Base-by-base conservation (phyloP, 2,888 invertebrate genomes). In the Brenthis ino region DNA sequence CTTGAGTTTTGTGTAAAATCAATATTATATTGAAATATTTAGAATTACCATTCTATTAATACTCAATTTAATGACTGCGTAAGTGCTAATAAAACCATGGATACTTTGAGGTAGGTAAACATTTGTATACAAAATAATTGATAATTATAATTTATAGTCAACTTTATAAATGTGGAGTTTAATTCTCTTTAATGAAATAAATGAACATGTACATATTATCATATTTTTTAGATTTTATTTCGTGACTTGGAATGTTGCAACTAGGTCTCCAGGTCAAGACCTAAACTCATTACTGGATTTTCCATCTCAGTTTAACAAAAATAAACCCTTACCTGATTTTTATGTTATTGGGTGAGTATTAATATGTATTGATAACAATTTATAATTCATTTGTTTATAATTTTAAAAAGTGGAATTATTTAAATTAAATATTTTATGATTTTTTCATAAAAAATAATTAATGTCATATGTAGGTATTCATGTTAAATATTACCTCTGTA, bases 181-280 rank as follows among this genome's bases (percentile, higher is more conserved):
- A 1, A 43, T 43, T 8, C 16, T 58, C 28, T 8, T 16, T 28
- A 43, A 24, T 8, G 16, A 43, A 28, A 43, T 8, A 43, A 43
- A 11, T 43, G 11, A 43, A 54, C 14, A 20, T 28, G n/a, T 56
- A 20, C 8, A 60, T 71, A 16, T 50, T 51, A 50, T 16, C 66
- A 66, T 72, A 68, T 69, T 72, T 89, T 91, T 51, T 86, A 97
- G 96, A 82, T 91, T 98, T 75, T 97, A 97, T 86, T 94, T 97
- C 78, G 95, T 96, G 57, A 98, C 98, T 55, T 98, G 97, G 95
- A 98, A 98, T 94, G 98, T 98, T 65, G 97, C 97, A 51, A 96
- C 97, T 0, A 95, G 95, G 80, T 94, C 94, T 74, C 96, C 96
- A 43, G 95, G 95, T 48, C 95, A 96, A 79, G 95, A 96, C 84